Conservation (phyloP, 2,113 vertebrate genomes). For the Sylvia atricapilla region DNA sequence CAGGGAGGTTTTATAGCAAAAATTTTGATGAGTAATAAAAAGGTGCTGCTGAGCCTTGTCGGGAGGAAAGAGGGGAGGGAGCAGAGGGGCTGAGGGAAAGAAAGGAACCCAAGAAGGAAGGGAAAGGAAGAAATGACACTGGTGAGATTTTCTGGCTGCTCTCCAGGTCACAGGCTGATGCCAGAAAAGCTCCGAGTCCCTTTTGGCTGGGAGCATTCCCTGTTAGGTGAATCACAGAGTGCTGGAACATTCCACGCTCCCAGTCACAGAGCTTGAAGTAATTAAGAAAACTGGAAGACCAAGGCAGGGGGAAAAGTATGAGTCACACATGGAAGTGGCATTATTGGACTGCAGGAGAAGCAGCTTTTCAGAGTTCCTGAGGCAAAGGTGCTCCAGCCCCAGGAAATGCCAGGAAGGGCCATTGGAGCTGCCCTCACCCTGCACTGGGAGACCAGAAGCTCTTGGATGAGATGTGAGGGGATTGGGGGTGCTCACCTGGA, state of each 20-base stretch:
- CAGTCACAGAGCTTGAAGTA: slow-evolving; percentile 47
- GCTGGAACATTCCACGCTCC: slow-evolving; percentile 60
- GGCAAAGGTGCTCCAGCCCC: not conserved
- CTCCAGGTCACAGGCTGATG: slow-evolving; percentile 38
- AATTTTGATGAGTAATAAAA: slow-evolving; percentile 25
- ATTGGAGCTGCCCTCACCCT: fast-evolving
- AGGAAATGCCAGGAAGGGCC: not conserved
- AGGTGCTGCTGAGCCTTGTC: slow-evolving; percentile 17
- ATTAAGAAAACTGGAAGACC: slow-evolving; percentile 59
- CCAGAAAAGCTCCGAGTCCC: slow-evolving; percentile 46
- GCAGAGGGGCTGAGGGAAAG: not conserved
- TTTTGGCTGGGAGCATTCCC: slow-evolving; percentile 49
- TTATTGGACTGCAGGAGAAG: not conserved
- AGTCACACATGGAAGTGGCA: slow-evolving; percentile 31
- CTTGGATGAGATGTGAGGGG: not conserved
- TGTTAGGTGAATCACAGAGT: slow-evolving; percentile 47
- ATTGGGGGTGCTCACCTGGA: not conserved
- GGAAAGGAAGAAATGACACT: slow-evolving; percentile 35
- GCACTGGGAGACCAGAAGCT: not conserved
- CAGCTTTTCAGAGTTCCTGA: not conserved
- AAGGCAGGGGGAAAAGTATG: slow-evolving; percentile 3
- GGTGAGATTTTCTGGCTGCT: slow-evolving; percentile 53
- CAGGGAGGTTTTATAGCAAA: not conserved
- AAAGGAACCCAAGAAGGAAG: not conserved
- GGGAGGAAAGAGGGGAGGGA: not conserved